Base-by-base conservation (phyloP, 2,797 vertebrate species). In the Adelosebastes latens region DNA sequence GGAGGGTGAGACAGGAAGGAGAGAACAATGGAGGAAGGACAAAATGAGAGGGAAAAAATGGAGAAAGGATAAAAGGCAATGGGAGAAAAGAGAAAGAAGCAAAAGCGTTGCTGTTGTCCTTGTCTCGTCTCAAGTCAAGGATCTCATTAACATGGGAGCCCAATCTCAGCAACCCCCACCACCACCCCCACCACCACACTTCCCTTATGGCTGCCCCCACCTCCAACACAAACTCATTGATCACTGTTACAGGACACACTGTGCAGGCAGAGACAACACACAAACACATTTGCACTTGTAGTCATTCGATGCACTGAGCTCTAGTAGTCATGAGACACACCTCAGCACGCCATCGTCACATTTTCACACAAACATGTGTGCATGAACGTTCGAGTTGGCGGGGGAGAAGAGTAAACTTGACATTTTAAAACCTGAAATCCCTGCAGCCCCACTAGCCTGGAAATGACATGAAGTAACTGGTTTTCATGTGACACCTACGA, bases 111-210 rank as follows among this genome's bases (percentile, higher is more conserved):
- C 85, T 87, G 82, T 81, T 86, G 93, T 94, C 94, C 94, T 96
- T 93, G 93, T 92, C 90, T 93, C 63, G 69, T 88, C 84, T 90
- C 84, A 90, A 92, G 87, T 94, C 93, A 95, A 95, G 94, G 92
- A 94, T 94, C 91, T 95, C 90, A 96, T 95, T 95, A 95, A 94
- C 89, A 95, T 95, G 93, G 90, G 87, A 85, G 89, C 72, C 87
- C 76, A 88, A 93, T 89, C 90, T 90, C 89, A 61, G 71, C 81
- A 58, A 62, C n/a, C 60, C 66, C 73, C 80, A 20, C 65, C 56
- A 22, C 39, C 79, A 24, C 53, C 22, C 18, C 27, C 58, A 66
- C 49, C 46, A 52, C 24, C 66, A 62, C 75, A 73, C 86, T 73
- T 88, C 71, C 84, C 70, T 80, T 77, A 87, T 77, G 77, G 25